Base-by-base conservation (phyloP, 2,797 vertebrate species). In the Halcyon leucocephala region DNA sequence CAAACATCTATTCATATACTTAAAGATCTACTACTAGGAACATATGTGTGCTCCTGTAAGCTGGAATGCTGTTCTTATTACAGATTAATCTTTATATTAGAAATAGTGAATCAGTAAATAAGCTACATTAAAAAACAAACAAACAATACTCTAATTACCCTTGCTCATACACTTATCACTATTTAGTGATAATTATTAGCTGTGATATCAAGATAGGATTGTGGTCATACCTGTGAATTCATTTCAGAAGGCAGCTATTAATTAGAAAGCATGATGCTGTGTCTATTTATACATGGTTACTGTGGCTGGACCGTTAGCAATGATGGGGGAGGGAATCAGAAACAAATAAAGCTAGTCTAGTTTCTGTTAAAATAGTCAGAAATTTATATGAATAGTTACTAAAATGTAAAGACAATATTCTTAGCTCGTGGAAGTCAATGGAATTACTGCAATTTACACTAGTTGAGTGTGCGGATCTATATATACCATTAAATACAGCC, bases 221-320 rank as follows among this genome's bases (percentile, higher is more conserved):
- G 35, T 90, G 54, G 54, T 58, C 3, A 10, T 44, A 86, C 71
- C 18, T 90, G 52, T 82, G 66, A 90, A 95, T 78, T 88, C 31
- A 89, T 95, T 92, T 90, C 94, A 92, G 86, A 89, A 93, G 85
- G 31, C 82, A 93, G 52, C 14, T 78, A 79, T 73, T 94, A 90
- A 89, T 80, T 73, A 85, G 69, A 92, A 94, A 88, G 42, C n/a
- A 69, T 83, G 70, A 82, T 61, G 31, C 14, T 77, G 24, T 55
- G 41, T 79, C 81, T 97, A 84, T 97, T 96, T 92, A 95, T 86
- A 62, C 16, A 83, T 51, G 77, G 21, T 54, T 82, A 33, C 19
- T 54, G 29, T 79, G 55, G 29, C 54, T 65, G 64, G 66, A 78
- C 29, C 62, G 35, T 65, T 46, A 73, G 11, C 17, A 80, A 15